Percentiles rank a stretch among this genome's conserved stretches.
phyloP scores from a whole-genome alignment of 2,888 invertebrate genomes.

The Drosophila histrio region DNA sequence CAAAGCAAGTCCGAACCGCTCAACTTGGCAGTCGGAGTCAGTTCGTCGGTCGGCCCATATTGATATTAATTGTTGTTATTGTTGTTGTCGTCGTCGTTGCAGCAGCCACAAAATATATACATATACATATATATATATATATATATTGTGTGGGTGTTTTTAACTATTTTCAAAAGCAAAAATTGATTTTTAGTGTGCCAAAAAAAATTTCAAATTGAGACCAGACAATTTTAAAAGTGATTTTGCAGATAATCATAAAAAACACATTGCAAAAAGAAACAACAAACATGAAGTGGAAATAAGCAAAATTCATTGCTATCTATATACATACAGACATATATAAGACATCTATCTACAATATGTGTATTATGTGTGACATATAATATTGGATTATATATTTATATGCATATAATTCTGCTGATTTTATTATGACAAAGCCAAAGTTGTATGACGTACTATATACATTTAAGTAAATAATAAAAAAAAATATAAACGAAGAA shows the following conservation, averaged over 20 bases:
- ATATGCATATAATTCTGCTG: conserved; percentile 15
- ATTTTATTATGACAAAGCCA: conserved; percentile 54
- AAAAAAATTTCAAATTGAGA: conserved; percentile 44
- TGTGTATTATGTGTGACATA: conserved; percentile 19
- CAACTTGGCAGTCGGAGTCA: conserved; percentile 57
- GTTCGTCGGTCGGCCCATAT: conserved; percentile 66
- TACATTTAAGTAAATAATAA: conserved; percentile 7
- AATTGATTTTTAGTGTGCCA: conserved; percentile 48
- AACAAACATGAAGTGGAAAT: conserved; percentile 43
- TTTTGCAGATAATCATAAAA: conserved; percentile 57
- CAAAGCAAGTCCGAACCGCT: conserved; percentile 45
- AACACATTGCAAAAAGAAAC: conserved; percentile 26
- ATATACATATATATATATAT: conserved; percentile 14
- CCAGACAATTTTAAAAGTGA: conserved; percentile 54
- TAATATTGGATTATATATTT: conserved; percentile 6
- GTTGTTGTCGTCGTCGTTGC: conserved; percentile 8
- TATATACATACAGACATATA: conserved; percentile 11
- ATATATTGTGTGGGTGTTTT: conserved; percentile 53
- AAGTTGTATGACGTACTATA: conserved; percentile 48
- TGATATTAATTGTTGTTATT: conserved; percentile 49
- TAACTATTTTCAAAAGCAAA: conserved; percentile 41
- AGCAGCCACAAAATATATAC: conserved; percentile 32
- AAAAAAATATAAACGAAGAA: conserved; percentile 24
- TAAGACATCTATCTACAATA: no score
- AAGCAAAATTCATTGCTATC: conserved; percentile 36